Evolutionary conservation across 2,113 vertebrate genomes (phyloP).

Genomic region (Myodes glareolus): DNA sequence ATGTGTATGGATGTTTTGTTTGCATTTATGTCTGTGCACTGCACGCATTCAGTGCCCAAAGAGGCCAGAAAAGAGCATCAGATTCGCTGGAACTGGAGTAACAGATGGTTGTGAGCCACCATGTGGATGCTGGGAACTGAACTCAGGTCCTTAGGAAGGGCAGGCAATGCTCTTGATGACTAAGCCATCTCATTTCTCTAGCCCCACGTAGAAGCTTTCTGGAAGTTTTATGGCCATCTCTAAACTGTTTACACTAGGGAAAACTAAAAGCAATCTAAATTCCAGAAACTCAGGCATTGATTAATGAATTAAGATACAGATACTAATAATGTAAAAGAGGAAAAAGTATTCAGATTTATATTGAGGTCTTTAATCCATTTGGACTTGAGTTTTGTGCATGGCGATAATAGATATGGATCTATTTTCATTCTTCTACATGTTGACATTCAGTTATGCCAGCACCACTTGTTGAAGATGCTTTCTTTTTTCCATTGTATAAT

Average conservation of each 20-base stretch:
- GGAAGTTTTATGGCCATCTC: constrained; percentile 28
- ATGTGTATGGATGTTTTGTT: neutral
- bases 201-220: neutral
- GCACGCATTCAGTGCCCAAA: neutral
- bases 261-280: constrained; percentile 47
- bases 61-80: neutral
- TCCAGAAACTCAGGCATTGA: constrained; percentile 7
- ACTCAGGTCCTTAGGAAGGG: neutral
- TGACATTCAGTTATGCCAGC: no score
- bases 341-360: neutral
- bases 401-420: no score
- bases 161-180: neutral
- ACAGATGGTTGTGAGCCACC: neutral
- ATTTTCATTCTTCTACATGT: no score
- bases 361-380: no score
- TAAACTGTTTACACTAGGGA: constrained; percentile 25
- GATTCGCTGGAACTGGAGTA: neutral
- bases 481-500: no score
- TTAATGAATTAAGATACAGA: neutral
- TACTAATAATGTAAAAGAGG: neutral
- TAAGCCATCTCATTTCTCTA: neutral
- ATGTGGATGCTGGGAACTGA: neutral
- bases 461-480: no score
- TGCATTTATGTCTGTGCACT: neutral
- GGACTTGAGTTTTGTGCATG: no score